phyloP scores from a whole-genome alignment of 2,888 invertebrate genomes.

The Nebria brevicollis region DNA sequence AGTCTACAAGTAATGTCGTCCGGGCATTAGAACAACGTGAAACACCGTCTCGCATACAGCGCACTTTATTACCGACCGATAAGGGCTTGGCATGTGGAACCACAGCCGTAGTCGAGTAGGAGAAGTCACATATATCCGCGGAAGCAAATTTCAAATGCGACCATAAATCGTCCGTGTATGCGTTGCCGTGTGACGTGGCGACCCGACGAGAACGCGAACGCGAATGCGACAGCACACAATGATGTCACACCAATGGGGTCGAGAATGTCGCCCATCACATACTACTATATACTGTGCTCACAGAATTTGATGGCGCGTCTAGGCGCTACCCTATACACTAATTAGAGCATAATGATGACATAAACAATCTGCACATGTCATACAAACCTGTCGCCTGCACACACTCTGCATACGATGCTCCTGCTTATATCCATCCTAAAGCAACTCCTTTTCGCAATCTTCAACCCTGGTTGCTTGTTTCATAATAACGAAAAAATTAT shows the following conservation, averaged over 20 bases:
- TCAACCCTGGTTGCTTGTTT: neutral
- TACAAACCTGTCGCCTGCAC: constrained; percentile 13
- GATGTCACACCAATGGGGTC: constrained; percentile 27
- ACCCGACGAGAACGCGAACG: constrained; percentile 45
- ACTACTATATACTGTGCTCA: neutral
- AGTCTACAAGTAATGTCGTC: constrained; percentile 12
- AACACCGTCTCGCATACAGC: constrained; percentile 30
- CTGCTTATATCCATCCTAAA: neutral
- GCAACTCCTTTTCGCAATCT: neutral
- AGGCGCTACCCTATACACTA: constrained; percentile 30
- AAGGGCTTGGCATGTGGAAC: constrained; percentile 43
- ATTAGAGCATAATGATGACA: constrained; percentile 47
- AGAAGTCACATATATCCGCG: constrained; percentile 49
- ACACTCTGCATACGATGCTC: neutral
- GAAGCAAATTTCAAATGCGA: constrained; percentile 53
- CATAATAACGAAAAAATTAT: too few relatives aligned
- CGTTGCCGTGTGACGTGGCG: constrained; percentile 50
- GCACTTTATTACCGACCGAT: constrained; percentile 51
- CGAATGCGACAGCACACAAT: constrained; percentile 34
- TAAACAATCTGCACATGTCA: constrained; percentile 47
- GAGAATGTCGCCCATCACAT: constrained; percentile 16
- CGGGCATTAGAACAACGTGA: constrained; percentile 35
- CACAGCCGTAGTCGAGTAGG: constrained; percentile 19
- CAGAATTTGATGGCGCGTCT: constrained; percentile 27
- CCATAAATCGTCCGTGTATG: constrained; percentile 52